Evolutionary conservation across 2,888 invertebrate genomes (phyloP), one percentile per base, ranked within the genome.

Genomic region (Drosophila falleni): DNA sequence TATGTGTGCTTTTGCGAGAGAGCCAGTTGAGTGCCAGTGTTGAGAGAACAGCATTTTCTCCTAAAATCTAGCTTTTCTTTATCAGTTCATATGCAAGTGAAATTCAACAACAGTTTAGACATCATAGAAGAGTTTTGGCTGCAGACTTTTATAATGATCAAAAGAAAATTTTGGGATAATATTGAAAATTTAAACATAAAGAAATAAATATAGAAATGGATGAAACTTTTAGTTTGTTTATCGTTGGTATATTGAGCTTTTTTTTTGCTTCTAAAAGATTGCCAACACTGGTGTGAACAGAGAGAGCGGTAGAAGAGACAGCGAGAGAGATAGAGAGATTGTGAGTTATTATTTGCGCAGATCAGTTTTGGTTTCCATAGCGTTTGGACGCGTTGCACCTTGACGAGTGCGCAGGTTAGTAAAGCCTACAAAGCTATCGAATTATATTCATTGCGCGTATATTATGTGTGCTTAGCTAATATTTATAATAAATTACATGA

Each of bases 351-450:
- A 70, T 64, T 65, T 29, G 49, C 65, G 51, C 74, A 82, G 87
- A 83, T 86, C 87, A 76, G 65, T 79, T 60, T 53, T 47, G 63
- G 56, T 66, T 74, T 63, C 49, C 74, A 63, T 59, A 68, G 62
- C 46, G 63, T 74, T 59, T 68, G 46, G 68, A 55, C 73, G 68
- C 78, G 53, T 56, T 50, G 74, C 77, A 58, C 44, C 41, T 77
- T 50, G 15, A 62, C 51, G 51, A 35, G 49, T 60, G 53, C 65
- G 31, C 62, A 49, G 65, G 74, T 70, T 74, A 60, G 65, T 74
- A 35, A 59, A 59, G 73, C 55, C 73, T 47, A 54, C 54, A 9
- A 47, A 59, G 16, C 37, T 37, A 16, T 54, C 54, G 50, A 54
- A 61, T 51, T 23, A 46, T 29, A 73, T 55, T 51, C 29, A 56